Base-by-base conservation (phyloP, 2,113 vertebrate species). In the Corythornis vintsioides region DNA sequence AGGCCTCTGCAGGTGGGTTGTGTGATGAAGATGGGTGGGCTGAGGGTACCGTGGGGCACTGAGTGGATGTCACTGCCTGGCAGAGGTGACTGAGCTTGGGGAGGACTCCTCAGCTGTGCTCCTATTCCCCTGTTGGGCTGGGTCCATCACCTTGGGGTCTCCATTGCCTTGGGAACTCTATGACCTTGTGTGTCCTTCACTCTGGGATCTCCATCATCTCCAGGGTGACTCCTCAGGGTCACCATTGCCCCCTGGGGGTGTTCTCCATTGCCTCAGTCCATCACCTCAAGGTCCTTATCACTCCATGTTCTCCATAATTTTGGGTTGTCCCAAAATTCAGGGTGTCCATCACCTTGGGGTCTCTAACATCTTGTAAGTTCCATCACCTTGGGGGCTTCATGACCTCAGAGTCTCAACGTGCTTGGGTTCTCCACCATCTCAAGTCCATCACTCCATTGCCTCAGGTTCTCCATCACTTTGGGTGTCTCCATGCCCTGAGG, bases 11-110 rank as follows among this genome's bases (percentile, higher is more conserved):
- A 95, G 92, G 95, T 96, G 86, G 45, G 92, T 63, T 1, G 0
- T 22, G 45, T 35, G 52, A 2, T 19, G 67, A 78, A 63, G 72
- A 22, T 31, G 57, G 31, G 42, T 31, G 52, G 10, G 9, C 60
- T 29, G 40, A 7, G 0, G 48, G 60, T 16, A 29, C 35, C 0
- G 0, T 2, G 31, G 38, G 29, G 2, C 0, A 0, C 7, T 0
- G 6, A 38, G 60, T 0, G 5, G 45, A 16, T 73, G 40, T 29
- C 64, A 56, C 52, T 67, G 76, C 40, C 26, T 0, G 0, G 57
- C 47, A 73, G 60, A 84, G 52, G 65, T 29, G 56, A 74, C 56
- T 0, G 7, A 74, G 43, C 43, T 0, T 67, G 57, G 61, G 42
- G 57, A 57, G 42, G 31, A 38, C 57, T 20, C 50, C 38, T 38